Evolutionary conservation across 2,888 invertebrate genomes (phyloP).

Genomic region (Mythimna impura): DNA sequence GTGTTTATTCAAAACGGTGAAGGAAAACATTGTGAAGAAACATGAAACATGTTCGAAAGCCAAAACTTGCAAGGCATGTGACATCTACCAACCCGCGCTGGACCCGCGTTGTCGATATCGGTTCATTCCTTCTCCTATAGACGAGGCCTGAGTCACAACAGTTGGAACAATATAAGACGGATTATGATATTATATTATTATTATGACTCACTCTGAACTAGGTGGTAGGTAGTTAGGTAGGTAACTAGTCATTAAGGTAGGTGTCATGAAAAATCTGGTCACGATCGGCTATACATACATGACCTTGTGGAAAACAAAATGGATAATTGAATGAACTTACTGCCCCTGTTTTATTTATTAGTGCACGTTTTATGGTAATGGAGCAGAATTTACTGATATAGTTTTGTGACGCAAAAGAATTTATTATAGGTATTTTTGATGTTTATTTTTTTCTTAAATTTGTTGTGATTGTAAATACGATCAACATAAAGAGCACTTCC

Average conservation of each 20-base stretch:
- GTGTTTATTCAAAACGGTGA: no score
- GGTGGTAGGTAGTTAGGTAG: background rate
- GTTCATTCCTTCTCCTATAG: no score
- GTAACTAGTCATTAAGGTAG: conserved; percentile 14
- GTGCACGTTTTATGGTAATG: conserved; percentile 1
- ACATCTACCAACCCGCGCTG: no score
- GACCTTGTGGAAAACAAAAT: conserved; percentile 49
- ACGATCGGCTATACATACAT: conserved; percentile 35
- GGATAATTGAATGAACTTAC: conserved; percentile 48
- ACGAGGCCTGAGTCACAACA: no score
- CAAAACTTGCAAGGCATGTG: no score
- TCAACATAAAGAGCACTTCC: no score
- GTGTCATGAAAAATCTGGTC: conserved; percentile 50
- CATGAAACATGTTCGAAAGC: no score
- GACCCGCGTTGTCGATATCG: no score
- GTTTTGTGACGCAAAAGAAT: background rate
- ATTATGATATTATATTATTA: no score
- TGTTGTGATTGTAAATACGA: background rate
- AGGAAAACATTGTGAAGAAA: no score
- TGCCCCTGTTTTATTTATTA: conserved; percentile 18
- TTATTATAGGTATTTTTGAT: background rate
- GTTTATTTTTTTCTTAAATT: background rate
- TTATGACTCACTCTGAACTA: conserved; percentile 30
- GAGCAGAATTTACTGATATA: background rate
- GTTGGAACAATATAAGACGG: no score